A percentile compares a stretch with the other conserved stretches of the same genome.
phyloP scores from a whole-genome alignment of 2,888 invertebrate genomes.

The Gasteruption jaculator region DNA sequence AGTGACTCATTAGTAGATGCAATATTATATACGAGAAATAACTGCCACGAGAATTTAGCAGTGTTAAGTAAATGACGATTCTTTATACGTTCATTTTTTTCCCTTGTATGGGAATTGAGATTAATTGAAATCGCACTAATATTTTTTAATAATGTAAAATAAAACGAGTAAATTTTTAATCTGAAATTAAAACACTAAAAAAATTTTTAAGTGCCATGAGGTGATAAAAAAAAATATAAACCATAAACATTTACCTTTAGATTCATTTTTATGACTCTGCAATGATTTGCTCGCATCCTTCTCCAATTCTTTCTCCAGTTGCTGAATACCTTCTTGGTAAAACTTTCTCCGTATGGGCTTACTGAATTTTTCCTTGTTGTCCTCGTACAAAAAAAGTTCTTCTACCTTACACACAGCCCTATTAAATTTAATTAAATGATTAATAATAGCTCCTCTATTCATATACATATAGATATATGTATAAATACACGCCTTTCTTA shows the following conservation, averaged over 20 bases:
- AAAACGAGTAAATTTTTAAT: too few species aligned
- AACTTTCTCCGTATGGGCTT: conserved; percentile 76
- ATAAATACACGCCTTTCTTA: too few species aligned
- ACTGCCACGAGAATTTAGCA: too few species aligned
- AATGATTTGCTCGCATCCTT: conserved; percentile 53
- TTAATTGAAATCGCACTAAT: too few species aligned
- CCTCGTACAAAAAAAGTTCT: conserved; percentile 79
- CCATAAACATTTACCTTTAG: conserved; percentile 26
- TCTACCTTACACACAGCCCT: conserved; percentile 75
- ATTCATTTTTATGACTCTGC: conserved; percentile 25
- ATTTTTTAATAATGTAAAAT: too few species aligned
- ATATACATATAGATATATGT: conserved; percentile 3
- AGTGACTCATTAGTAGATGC: too few species aligned
- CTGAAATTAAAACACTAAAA: neutral
- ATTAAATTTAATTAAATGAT: too few species aligned
- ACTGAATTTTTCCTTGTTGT: conserved; percentile 75
- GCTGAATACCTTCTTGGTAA: conserved; percentile 83
- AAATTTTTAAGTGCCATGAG: conserved; percentile 19
- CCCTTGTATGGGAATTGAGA: too few species aligned
- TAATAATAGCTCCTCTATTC: neutral
- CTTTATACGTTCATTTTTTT: too few species aligned
- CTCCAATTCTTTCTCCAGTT: conserved; percentile 77
- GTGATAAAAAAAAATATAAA: conserved; percentile 11
- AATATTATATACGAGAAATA: too few species aligned
- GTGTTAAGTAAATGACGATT: too few species aligned